Evolutionary conservation across 2,113 vertebrate species (phyloP), one percentile per base, ranked within the genome.

Genomic region (Strigops habroptila): DNA sequence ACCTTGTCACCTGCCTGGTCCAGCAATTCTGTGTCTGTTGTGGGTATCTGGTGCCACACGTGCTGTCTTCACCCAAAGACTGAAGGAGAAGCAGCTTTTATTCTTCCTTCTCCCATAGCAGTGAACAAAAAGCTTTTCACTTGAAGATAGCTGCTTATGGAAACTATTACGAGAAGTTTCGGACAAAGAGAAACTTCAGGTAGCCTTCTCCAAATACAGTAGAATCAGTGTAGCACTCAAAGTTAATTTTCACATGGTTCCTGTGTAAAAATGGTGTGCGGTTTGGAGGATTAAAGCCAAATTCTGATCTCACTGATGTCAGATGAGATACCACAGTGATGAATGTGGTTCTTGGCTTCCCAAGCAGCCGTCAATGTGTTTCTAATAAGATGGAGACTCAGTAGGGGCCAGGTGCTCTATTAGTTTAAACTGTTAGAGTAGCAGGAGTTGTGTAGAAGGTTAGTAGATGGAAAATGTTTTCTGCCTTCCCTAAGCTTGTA

Each of bases 291-390:
- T 53, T 80, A 80, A 82, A 91, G 91, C 87, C 95, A 96, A 96
- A 86, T 82, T 70, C 90, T 96, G 96, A 93, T 96, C 87, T 96
- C 91, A 91, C 62, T 93, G 87, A 94, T 95, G 92, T 79, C 86
- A 87, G 86, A 87, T 64, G 81, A 92, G 95, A 96, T 95, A 95
- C 48, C 35, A n/a, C 51, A 85, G 81, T 65, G 82, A 80, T 85
- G n/a, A 85, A 88, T 93, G 87, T 86, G 95, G 71, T 80, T 97
- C 63, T 88, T 96, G 89, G 94, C 95, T 95, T 89, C 90, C 71
- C 78, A 91, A 89, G 63, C 82, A 94, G 84, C 82, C 1, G 0
- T 88, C 24, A 91, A 88, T 95, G 67, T 87, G 93, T 97, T 97
- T 96, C 87, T 94, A 91, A 90, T 93, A 95, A 88, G 84, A 76